phyloP scores from a whole-genome alignment of 2,888 invertebrate species.

The Archips xylosteana region DNA sequence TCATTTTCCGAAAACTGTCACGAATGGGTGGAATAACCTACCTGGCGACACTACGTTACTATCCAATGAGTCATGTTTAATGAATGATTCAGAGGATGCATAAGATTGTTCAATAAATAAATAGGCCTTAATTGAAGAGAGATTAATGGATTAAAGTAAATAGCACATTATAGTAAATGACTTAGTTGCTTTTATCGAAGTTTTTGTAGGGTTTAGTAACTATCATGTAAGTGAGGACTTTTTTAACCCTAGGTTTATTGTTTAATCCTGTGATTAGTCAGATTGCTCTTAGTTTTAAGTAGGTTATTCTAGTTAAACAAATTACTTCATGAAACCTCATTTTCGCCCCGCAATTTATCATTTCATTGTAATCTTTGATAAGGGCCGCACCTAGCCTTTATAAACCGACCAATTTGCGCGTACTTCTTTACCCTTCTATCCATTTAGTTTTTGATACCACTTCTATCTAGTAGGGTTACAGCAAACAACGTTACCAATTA shows the following conservation, averaged over 20 bases:
- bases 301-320: conserved; percentile 3
- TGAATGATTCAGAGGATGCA: conserved; percentile 33
- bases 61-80: conserved; percentile 26
- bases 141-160: neutral
- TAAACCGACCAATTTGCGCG: conserved; percentile 54
- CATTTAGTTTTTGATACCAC: conserved; percentile 41
- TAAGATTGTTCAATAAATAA: conserved; percentile 27
- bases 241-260: too few species aligned
- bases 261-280: neutral
- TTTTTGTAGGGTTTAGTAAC: too few species aligned
- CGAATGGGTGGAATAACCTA: neutral
- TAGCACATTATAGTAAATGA: neutral
- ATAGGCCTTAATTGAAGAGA: conserved; percentile 12
- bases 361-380: conserved; percentile 58
- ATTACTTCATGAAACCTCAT: conserved; percentile 23
- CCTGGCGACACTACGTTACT: neutral
- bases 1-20: neutral
- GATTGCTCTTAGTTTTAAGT: neutral
- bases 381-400: conserved; percentile 65
- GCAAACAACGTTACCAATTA: conserved; percentile 66
- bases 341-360: conserved; percentile 37
- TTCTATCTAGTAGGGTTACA: conserved; percentile 54
- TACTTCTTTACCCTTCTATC: conserved; percentile 15
- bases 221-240: neutral
- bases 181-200: too few species aligned